These are phyloP conservation scores for Thamnophis sirtalis DNA, from an alignment of 2,113 vertebrate species.

Conservation along the genomic window DNA sequence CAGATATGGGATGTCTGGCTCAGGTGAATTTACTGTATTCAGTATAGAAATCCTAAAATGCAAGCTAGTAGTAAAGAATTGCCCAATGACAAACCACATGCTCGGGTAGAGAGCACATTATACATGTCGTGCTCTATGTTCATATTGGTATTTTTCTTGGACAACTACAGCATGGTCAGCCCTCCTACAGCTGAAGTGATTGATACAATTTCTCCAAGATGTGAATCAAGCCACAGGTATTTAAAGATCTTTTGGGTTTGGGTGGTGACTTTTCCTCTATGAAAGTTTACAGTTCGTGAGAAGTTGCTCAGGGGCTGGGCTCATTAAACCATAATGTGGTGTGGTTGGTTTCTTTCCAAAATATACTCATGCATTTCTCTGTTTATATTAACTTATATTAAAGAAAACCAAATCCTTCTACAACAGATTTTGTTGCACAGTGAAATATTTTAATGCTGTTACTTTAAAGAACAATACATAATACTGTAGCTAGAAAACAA, in stretches of 20 bases:
- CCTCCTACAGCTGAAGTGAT: background rate
- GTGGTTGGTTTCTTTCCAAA: background rate
- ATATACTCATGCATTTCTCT: background rate
- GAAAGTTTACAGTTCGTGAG: background rate
- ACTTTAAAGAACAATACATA: background rate
- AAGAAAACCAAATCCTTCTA: background rate
- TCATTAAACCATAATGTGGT: background rate
- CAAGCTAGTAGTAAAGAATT: background rate
- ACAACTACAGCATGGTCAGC: background rate
- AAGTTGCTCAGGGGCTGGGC: background rate
- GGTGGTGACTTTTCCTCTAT: background rate
- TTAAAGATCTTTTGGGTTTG: background rate
- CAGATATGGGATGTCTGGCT: background rate
- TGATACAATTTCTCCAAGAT: background rate
- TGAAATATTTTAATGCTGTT: background rate
- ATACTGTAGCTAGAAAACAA: background rate
- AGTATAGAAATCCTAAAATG: background rate
- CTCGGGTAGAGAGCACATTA: background rate
- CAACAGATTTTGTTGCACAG: background rate
- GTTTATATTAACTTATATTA: background rate
- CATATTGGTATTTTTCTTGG: background rate
- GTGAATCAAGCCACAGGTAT: background rate
- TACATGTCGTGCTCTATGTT: background rate
- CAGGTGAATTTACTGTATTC: background rate
- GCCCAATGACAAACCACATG: background rate